phyloP scores from a whole-genome alignment of 2,113 vertebrate species.

The Sciurus niger region DNA sequence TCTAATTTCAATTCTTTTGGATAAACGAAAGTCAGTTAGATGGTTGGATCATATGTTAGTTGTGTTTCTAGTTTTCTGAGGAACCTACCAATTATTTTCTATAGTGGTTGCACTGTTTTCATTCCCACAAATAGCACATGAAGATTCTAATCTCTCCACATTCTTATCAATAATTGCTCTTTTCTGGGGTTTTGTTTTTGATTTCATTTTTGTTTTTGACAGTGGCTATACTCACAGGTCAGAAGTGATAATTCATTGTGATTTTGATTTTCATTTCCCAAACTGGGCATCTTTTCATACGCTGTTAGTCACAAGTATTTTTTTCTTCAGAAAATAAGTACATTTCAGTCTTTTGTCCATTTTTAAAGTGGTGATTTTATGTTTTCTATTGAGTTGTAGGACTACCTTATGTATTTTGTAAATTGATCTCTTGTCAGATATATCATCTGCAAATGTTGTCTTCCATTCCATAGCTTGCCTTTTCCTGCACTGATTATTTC shows the following conservation, averaged over 20 bases:
- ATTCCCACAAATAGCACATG: neutral
- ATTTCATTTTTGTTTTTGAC: neutral
- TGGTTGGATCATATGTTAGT: neutral
- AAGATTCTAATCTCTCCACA: fast-evolving
- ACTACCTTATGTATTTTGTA: neutral
- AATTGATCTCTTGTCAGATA: neutral
- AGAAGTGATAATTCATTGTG: neutral
- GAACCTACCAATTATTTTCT: neutral
- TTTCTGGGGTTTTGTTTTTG: neutral
- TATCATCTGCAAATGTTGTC: neutral
- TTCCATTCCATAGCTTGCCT: neutral
- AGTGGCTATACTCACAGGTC: neutral
- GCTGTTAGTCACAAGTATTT: neutral
- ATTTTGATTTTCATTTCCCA: neutral
- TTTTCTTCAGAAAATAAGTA: neutral
- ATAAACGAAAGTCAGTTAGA: neutral
- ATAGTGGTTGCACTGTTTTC: neutral
- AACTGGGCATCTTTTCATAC: neutral
- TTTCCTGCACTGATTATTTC: neutral
- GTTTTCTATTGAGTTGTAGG: neutral
- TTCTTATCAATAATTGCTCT: neutral
- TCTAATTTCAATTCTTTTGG: neutral
- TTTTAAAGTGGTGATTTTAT: neutral
- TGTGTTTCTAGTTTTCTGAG: neutral
- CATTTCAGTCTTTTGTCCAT: neutral